Conservation (phyloP, 2,113 vertebrate genomes). For the Laticauda colubrina region DNA sequence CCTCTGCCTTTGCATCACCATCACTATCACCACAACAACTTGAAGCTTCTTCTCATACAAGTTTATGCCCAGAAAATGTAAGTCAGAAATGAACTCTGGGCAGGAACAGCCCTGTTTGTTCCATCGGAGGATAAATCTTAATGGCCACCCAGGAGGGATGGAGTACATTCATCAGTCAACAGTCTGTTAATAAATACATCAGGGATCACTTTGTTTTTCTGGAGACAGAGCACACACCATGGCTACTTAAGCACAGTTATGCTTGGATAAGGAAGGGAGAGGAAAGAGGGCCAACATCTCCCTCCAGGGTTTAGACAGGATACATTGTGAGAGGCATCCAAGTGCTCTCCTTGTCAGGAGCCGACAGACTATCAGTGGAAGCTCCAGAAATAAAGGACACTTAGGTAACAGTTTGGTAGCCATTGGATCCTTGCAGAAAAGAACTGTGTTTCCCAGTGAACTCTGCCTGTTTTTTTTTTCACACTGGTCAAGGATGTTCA, state of each 20-base stretch:
- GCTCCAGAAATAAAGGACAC: neutral
- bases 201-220: conserved; percentile 30
- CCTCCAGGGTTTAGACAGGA: neutral
- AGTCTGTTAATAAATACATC: conserved; percentile 72
- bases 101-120: neutral
- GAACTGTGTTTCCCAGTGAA: no score
- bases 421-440: neutral
- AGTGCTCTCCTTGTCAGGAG: neutral
- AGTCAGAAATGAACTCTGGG: conserved; percentile 3
- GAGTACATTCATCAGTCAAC: conserved; percentile 66
- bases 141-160: neutral
- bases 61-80: neutral
- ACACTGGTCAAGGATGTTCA: neutral
- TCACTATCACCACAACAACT: neutral
- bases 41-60: neutral
- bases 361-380: neutral
- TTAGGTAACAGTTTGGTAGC: no score
- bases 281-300: neutral
- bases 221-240: neutral
- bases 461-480: neutral
- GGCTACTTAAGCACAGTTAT: neutral
- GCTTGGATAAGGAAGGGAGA: neutral
- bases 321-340: neutral
- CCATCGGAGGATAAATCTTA: conserved; percentile 1
- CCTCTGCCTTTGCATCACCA: neutral